Base-by-base conservation (phyloP, 2,888 invertebrate species). In the Myathropa florea region DNA sequence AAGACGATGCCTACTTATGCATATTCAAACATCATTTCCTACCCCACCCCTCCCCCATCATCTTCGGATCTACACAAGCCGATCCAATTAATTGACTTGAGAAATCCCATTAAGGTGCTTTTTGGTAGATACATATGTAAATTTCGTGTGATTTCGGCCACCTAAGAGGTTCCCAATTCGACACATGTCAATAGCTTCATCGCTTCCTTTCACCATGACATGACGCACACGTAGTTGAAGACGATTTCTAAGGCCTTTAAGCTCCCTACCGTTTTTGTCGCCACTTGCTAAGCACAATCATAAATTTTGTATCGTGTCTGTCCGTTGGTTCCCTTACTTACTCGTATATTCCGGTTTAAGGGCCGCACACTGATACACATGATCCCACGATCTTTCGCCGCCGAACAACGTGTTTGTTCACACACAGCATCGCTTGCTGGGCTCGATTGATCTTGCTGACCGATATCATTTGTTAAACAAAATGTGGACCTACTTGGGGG, bases 391-490 rank as follows among this genome's bases (percentile, higher is more conserved):
- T 85, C 82, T 18, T 68, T 53, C 1, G 39, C 64, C 70, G 70
- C 59, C 39, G 70, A 53, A 84, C 84, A 84, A 84, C 85, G 76
- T 85, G 85, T 85, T 82, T 71, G 70, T 86, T 78, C 75, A 86
- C 86, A 86, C 78, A 83, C 86, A 83, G 86, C 83, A 67, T 73
- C 78, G 18, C 39, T n/a, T n/a, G n/a, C 39, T 18, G 18, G 18
- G n/a, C 39, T 46, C 85, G 86, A 86, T 86, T 86, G 86, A 86
- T 86, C 86, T 83, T 65, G 70, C 86, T 86, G 86, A 86, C 86
- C 86, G 86, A 86, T 86, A 86, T 86, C 86, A 86, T 86, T 86
- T 86, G 86, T 86, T 83, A 75, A 83, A 86, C 86, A 86, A 86
- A 86, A 86, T 86, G 86, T 83, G 82, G 65, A 79, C 65, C 86